Base-by-base conservation (phyloP, 2,113 vertebrate genomes). In the Eulemur macaco region DNA sequence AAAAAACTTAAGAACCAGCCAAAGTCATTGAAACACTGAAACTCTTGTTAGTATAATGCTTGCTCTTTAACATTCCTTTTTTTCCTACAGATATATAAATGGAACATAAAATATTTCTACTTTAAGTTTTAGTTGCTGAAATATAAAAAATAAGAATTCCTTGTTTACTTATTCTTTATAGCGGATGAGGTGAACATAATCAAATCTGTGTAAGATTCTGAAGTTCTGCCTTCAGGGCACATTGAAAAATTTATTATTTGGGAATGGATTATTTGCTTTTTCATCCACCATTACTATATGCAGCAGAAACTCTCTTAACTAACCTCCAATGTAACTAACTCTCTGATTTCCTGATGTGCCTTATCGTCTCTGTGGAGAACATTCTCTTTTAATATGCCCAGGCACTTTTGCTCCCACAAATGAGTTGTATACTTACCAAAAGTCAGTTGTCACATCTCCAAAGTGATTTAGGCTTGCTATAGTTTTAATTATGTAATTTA, bases 1-100 rank as follows among this genome's bases (percentile, higher is more conserved):
- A 96, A 99, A 99, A 97, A 99, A 99, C 99, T 99, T 58, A 54
- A 96, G 52, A 95, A 45, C 80, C 42, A 68, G 31, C 0, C 58
- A 71, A 11, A 2, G 34, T 50, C 4, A 18, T 21, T 15, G 64
- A 64, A 31, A 63, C 29, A 5, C 68, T 25, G 27, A 68, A 14
- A 66, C 60, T 45, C 29, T 4, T 78, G 20, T 84, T 18, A 52
- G 58, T 64, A 25, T 1, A 81, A 31, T 2, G 34, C n/a, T 4
- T 37, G 25, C 20, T 91, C 68, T 74, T 25, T 29, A 39, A 58
- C 4, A 5, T 17, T 12, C 21, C 18, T 37, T 12, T 42, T 29
- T 29, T 25, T 25, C 25, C 81, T 74, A 47, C 3, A 50, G 83
- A 77, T 34, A 58, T 0, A 15, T 14, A 58, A 52, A 9, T 37